phyloP scores from a whole-genome alignment of 2,888 invertebrate genomes.

The Calameuta filiformis region DNA sequence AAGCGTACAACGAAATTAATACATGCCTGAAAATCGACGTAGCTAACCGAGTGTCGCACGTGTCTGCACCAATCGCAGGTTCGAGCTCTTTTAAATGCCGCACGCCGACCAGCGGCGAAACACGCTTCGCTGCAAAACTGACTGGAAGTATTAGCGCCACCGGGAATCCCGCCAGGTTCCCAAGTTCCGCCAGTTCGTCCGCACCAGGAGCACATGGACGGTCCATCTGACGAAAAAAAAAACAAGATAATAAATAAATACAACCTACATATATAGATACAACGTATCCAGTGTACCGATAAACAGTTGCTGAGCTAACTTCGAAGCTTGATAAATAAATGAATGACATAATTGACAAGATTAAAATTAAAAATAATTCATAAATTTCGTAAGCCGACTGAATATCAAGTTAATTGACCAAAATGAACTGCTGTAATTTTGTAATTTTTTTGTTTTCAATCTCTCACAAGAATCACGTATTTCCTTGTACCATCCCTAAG shows the following conservation, averaged over 20 bases:
- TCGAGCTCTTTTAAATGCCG: constrained; percentile 90
- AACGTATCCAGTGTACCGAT: not conserved
- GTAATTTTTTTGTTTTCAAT: not conserved
- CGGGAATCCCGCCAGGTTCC: constrained; percentile 66
- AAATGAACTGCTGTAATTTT: not conserved
- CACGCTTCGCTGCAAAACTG: constrained; percentile 89
- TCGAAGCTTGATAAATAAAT: not conserved
- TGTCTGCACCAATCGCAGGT: constrained; percentile 96
- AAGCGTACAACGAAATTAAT: constrained; percentile 1
- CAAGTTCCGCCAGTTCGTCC: constrained; percentile 69
- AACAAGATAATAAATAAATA: not conserved
- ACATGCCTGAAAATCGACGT: constrained; percentile 80
- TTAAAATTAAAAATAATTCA: too few relatives aligned
- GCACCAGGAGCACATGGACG: constrained; percentile 53
- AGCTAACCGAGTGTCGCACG: constrained; percentile 88
- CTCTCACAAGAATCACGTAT: not conserved
- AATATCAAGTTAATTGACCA: too few relatives aligned
- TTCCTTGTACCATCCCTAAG: not conserved
- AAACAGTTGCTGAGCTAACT: not conserved
- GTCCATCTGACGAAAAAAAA: constrained; percentile 30
- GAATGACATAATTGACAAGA: too few relatives aligned
- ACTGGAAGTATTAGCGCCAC: constrained; percentile 63
- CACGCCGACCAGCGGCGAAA: constrained; percentile 88
- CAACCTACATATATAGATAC: not conserved
- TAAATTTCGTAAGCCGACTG: too few relatives aligned